phyloP scores from a whole-genome alignment of 2,113 vertebrate species.

The Pyrgilauda ruficollis region DNA sequence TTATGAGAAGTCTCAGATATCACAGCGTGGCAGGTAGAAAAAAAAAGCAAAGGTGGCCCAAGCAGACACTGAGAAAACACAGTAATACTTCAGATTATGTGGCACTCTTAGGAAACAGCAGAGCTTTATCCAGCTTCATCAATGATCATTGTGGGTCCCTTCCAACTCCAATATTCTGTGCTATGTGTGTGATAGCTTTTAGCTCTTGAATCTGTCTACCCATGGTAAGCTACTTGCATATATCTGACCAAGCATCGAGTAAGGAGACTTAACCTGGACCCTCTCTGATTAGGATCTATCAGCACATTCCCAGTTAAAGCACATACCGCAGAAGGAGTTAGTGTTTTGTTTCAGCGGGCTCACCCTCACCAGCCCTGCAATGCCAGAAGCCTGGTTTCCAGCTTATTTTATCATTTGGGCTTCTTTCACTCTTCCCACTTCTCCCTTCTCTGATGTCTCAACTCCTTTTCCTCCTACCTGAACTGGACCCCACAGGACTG shows the following conservation, averaged over 20 bases:
- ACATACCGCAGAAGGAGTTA: background rate
- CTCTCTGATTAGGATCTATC: background rate
- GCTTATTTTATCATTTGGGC: background rate
- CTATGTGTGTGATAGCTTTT: background rate
- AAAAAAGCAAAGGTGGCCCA: background rate
- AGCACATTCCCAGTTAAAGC: background rate
- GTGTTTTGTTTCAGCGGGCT: background rate
- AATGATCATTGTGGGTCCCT: background rate
- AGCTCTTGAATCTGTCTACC: background rate
- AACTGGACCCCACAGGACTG: accelerated
- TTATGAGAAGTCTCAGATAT: background rate
- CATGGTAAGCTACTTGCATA: background rate
- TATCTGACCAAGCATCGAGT: background rate
- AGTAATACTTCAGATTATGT: background rate
- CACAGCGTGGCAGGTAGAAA: background rate
- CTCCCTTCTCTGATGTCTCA: background rate
- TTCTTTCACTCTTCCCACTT: background rate
- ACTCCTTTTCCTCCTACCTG: background rate
- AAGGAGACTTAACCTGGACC: background rate
- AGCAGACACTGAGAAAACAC: background rate
- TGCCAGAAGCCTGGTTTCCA: background rate
- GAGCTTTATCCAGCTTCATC: background rate
- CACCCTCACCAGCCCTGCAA: background rate
- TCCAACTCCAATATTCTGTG: background rate
- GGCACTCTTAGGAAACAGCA: background rate